phyloP scores from a whole-genome alignment of 2,797 vertebrate genomes.

The Ptychobarbus kaznakovi region DNA sequence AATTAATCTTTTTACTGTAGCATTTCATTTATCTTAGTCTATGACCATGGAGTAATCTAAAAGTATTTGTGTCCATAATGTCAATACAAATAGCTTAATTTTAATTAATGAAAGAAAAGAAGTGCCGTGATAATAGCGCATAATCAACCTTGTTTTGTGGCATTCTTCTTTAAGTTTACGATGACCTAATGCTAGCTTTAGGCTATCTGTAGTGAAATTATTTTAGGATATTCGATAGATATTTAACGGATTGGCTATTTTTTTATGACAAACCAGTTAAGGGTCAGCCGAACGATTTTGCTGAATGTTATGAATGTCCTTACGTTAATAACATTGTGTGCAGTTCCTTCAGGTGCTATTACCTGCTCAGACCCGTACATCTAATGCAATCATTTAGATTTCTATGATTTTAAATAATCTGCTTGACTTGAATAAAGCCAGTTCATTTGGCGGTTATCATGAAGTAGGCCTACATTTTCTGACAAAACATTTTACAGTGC shows the following conservation, averaged over 20 bases:
- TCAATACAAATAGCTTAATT: background rate
- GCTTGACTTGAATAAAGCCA: background rate
- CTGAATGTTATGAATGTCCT: background rate
- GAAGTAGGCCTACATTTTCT: background rate
- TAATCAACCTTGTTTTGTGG: background rate
- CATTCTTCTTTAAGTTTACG: background rate
- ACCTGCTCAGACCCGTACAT: background rate
- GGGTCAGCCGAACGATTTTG: background rate
- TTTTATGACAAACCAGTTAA: too few relatives aligned
- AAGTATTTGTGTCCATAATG: background rate
- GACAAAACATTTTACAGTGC: conserved; percentile 6
- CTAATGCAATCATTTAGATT: background rate
- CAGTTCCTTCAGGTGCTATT: background rate
- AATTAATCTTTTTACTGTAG: background rate
- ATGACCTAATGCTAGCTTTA: background rate
- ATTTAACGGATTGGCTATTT: background rate
- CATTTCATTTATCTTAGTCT: background rate
- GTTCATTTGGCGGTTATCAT: background rate
- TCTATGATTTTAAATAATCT: background rate
- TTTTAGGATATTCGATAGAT: background rate
- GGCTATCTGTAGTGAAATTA: background rate
- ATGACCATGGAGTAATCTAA: background rate
- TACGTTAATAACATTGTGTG: background rate
- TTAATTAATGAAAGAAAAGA: background rate
- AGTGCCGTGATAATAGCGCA: background rate